Evolutionary conservation across 2,888 invertebrate genomes (phyloP), one percentile per base, ranked within the genome.

Genomic region (Pristionchus arcanus): DNA sequence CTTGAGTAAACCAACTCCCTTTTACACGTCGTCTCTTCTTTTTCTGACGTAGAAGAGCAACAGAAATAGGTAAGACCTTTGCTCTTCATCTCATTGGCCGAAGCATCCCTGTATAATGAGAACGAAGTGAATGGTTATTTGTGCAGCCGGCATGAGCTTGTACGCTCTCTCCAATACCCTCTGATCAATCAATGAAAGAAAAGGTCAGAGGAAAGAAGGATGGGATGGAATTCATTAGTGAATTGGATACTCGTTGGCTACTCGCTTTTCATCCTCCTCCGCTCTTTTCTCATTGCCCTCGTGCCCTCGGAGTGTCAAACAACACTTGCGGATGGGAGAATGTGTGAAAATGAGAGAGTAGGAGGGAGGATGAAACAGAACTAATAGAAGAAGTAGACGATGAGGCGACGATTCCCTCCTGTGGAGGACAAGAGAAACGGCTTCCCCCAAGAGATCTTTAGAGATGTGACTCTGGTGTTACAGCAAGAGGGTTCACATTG

Each of bases 351-450:
- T 9, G 81, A 53, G 81, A 81, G 81, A 81, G 81, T 53, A 53
- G 1, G 13, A 2, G 81, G 19, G 81, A 49, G 28, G 49, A 53
- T 42, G 49, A 28, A 34, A n/a, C 49, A 81, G 81, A 81, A 49
- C n/a, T 81, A 81, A 49, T 81, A 81, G 81, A 42, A 81, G 49
- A 53, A 81, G 81, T 81, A 81, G 81, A 81, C 81, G 81, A 81
- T 49, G 81, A 53, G 81, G 81, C 81, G 81, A 53, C 81, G 37
- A 19, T 34, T 68, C 42, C 42, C 53, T 11, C 15, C n/a, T 9
- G n/a, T 74, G 37, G n/a, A 81, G 37, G n/a, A 81, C 49, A 81
- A 81, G 19, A 21, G 42, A 34, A 28, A 49, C 81, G 81, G 81
- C 9, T 81, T 81, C 81, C 81, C 74, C 74, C 74, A 25, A 11